phyloP scores from a whole-genome alignment of 2,113 vertebrate species.

The Clarias gariepinus region DNA sequence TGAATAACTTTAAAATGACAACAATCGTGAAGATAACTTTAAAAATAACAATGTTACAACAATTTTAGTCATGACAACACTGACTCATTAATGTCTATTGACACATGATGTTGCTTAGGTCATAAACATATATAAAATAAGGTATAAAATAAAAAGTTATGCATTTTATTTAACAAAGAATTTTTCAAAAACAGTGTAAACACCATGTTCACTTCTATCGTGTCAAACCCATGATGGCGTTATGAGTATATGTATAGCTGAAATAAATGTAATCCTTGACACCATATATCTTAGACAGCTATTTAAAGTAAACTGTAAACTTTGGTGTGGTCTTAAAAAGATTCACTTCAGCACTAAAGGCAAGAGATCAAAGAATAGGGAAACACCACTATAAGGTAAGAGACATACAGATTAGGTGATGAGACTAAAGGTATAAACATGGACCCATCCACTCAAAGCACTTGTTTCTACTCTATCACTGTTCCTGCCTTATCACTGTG shows the following conservation, averaged over 20 bases:
- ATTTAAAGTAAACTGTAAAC: constrained; percentile 20
- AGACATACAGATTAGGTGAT: background rate
- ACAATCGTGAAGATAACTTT: no score
- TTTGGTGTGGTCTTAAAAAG: constrained; percentile 37
- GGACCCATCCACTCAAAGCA: background rate
- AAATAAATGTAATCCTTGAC: background rate
- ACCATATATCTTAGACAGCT: background rate
- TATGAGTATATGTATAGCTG: background rate
- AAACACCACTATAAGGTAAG: constrained; percentile 30
- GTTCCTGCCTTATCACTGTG: background rate
- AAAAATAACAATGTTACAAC: no score
- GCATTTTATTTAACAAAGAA: background rate
- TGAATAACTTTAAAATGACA: no score
- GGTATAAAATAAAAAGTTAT: background rate
- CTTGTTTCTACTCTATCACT: background rate
- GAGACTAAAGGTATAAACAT: background rate
- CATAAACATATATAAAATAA: no score
- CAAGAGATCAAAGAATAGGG: constrained; percentile 29
- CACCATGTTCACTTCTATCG: background rate
- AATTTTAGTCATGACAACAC: no score
- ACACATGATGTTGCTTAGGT: no score
- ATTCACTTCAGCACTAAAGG: background rate
- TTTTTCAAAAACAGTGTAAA: background rate
- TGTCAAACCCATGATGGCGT: background rate
- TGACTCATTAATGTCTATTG: no score